phyloP scores from a whole-genome alignment of 2,113 vertebrate species.

The Daphoenositta chrysoptera region DNA sequence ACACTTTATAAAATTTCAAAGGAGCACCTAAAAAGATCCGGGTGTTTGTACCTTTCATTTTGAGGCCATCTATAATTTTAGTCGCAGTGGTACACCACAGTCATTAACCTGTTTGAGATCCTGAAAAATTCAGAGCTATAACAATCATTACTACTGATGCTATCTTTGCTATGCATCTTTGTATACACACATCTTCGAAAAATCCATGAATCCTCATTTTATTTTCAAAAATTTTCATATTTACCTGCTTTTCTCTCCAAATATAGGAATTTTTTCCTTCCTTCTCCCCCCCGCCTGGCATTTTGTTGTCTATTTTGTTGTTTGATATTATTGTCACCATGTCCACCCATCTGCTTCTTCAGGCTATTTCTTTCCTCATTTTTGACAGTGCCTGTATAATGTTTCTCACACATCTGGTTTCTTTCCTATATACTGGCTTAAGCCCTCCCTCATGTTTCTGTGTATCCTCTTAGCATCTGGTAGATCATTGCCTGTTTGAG shows the following conservation, averaged over 20 bases:
- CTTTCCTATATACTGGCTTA: not conserved
- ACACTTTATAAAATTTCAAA: not conserved
- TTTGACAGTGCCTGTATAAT: constrained; percentile 30
- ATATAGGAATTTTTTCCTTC: not conserved
- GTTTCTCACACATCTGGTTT: constrained; percentile 49
- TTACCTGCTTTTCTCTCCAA: not conserved
- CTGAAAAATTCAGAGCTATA: not conserved
- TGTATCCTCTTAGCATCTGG: constrained; percentile 61
- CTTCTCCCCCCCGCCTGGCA: accelerated
- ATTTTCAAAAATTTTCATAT: not conserved
- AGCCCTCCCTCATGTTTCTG: constrained; percentile 53
- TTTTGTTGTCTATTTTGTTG: constrained; percentile 25
- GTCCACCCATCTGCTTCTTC: constrained; percentile 55
- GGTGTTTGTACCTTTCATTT: not conserved
- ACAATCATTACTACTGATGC: not conserved
- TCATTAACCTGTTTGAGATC: not conserved
- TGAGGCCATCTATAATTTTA: not conserved
- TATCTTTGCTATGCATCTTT: not conserved
- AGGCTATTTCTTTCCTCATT: not conserved
- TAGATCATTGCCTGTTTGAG: constrained; percentile 15
- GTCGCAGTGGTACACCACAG: not conserved
- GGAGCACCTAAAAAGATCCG: not conserved
- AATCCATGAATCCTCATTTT: not conserved
- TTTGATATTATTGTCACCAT: constrained; percentile 31
- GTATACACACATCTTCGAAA: not conserved